These are phyloP conservation scores for Tinea pellionella DNA, from an alignment of 2,888 invertebrate genomes.

Conservation along the genomic window DNA sequence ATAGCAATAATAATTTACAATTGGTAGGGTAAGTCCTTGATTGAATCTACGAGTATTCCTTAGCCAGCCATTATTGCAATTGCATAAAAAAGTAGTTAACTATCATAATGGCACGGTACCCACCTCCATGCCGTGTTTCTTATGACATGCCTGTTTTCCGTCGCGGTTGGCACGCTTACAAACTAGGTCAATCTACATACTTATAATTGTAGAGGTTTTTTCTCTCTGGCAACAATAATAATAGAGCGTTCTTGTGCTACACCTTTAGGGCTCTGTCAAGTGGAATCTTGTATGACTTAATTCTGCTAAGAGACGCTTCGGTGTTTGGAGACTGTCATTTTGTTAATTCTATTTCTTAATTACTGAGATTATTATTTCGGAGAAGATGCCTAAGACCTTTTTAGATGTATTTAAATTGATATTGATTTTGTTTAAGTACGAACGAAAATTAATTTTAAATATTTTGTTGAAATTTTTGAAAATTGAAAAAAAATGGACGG, in stretches of 20 bases:
- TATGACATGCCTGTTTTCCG: slow-evolving; percentile 15
- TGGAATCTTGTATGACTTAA: not conserved
- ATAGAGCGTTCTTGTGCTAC: not conserved
- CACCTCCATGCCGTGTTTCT: slow-evolving; percentile 1
- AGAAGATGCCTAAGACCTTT: not conserved
- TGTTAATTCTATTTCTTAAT: not conserved
- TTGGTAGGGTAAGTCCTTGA: not conserved
- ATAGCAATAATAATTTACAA: too few species aligned
- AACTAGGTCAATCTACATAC: slow-evolving; percentile 24
- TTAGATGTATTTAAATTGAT: not conserved
- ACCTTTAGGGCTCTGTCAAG: not conserved
- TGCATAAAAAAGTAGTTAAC: not conserved
- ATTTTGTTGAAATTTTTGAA: too few species aligned
- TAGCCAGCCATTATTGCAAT: not conserved
- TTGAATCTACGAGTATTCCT: not conserved
- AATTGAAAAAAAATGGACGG: too few species aligned
- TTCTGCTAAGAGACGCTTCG: too few species aligned
- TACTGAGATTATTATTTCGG: not conserved
- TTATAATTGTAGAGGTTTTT: not conserved
- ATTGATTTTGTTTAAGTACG: too few species aligned
- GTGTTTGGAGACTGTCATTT: not conserved
- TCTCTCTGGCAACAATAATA: not conserved
- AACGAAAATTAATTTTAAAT: too few species aligned
- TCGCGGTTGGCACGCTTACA: slow-evolving; percentile 27
- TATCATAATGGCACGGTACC: not conserved